Evolutionary conservation across 2,797 vertebrate species (phyloP), one percentile per base, ranked within the genome.

Genomic region (Phoeniculus purpureus): DNA sequence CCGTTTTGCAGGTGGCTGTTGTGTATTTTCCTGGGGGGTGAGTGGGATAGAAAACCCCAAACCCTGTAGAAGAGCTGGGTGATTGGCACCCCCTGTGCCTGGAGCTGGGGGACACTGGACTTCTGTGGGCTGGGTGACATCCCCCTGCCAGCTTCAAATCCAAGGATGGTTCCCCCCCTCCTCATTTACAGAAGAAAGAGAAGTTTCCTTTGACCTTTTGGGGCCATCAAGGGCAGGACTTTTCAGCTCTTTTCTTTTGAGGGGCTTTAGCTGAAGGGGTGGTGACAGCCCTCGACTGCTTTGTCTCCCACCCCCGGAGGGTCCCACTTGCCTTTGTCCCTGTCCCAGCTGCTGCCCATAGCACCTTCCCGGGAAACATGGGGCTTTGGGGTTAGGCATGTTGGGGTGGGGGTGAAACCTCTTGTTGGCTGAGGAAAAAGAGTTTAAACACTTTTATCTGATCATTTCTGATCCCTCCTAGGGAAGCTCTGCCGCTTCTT

Each of bases 131-230:
- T 77, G 77, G 92, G 66, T 83, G 81, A 64, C 32, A 17, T 56
- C 62, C 72, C 65, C 51, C 43, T 66, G 29, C 81, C 62, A 83
- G 50, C 80, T 74, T 91, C 80, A 84, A 90, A 76, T 81, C 71
- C 87, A 84, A 76, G 82, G 54, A 64, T 87, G 80, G 65, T 76
- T 6, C 3, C 17, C 48, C 45, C 60, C 51, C 61, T 62, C 60
- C 85, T 92, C 93, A 85, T 95, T 95, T 93, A 83, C 94, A 94
- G 95, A 94, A 94, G 93, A 96, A 93, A 95, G 89, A 34, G 58
- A 87, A 56, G 54, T 92, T 96, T 93, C 73, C 74, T 95, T 82
- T 95, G 94, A 93, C 92, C 93, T 72, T 71, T 58, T 81, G 93
- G 79, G 93, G 93, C 93, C 92, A 89, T 92, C 90, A 90, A 94